Conservation (phyloP, 2,113 vertebrate genomes). For the Cichladusa arquata region DNA sequence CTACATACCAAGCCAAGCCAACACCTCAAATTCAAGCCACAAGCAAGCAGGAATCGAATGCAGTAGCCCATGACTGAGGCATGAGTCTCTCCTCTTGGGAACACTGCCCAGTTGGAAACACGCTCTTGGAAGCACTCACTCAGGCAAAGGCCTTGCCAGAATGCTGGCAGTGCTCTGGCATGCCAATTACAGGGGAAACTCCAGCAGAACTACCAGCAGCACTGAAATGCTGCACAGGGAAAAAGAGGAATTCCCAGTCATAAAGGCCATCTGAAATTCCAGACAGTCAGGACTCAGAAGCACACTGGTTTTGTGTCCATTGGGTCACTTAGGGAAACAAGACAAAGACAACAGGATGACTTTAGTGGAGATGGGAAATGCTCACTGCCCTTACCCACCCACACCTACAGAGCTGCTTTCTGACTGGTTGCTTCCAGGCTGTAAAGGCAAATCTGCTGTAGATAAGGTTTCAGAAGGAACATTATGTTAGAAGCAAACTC, state of each 20-base stretch:
- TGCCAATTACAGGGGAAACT: background rate
- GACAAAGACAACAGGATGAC: background rate
- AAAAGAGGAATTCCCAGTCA: background rate
- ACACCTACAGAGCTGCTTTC: background rate
- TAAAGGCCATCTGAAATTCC: background rate
- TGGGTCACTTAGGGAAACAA: background rate
- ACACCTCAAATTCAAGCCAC: background rate
- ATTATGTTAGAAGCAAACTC: background rate
- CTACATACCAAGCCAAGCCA: background rate
- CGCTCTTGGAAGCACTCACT: background rate
- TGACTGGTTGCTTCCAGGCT: background rate
- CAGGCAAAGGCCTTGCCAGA: background rate
- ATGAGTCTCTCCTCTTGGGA: background rate
- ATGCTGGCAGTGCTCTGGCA: background rate
- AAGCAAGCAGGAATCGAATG: background rate
- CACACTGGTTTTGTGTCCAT: fast-evolving
- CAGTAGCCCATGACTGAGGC: background rate
- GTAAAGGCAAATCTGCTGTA: background rate
- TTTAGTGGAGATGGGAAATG: background rate
- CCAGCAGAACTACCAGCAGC: background rate
- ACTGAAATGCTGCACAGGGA: background rate
- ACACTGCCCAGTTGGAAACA: background rate
- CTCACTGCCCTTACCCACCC: background rate
- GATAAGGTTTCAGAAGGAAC: background rate
- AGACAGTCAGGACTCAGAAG: background rate